Evolutionary conservation across 2,113 vertebrate species (phyloP).

Genomic region (Crotalus horridus): DNA sequence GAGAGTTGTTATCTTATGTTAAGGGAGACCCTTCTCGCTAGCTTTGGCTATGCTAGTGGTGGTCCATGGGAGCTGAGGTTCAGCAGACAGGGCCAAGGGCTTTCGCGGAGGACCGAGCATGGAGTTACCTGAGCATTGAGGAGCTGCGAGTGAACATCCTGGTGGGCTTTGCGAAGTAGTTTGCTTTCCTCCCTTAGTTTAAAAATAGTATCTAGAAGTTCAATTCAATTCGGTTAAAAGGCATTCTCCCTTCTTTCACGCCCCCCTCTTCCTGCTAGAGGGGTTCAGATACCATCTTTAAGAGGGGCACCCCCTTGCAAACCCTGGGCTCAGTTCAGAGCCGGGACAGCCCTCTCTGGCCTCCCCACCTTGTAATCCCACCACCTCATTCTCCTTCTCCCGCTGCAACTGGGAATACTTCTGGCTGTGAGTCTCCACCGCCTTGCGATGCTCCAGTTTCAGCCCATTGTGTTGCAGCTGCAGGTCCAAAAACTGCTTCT

Average conservation of each 20-base stretch:
- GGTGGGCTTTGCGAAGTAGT: conserved; percentile 66
- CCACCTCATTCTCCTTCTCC: conserved; percentile 59
- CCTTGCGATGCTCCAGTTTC: conserved; percentile 62
- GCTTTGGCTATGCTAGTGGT: neutral
- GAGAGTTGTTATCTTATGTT: neutral
- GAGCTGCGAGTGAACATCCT: conserved; percentile 67
- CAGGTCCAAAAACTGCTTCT: conserved; percentile 67
- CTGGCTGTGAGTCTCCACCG: conserved; percentile 59
- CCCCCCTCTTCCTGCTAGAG: neutral
- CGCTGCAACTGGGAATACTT: conserved; percentile 58
- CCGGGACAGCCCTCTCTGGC: accelerated
- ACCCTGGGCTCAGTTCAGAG: neutral
- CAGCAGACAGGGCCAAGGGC: neutral
- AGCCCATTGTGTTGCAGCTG: conserved; percentile 69
- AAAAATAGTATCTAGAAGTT: conserved; percentile 57
- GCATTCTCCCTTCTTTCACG: neutral
- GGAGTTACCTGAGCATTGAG: conserved; percentile 62
- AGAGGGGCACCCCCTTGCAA: neutral
- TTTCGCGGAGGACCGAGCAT: accelerated
- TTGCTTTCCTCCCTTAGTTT: conserved; percentile 71
- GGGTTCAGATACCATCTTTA: neutral
- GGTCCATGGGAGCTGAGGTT: neutral
- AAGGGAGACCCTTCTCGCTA: neutral
- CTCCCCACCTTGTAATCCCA: conserved; percentile 63
- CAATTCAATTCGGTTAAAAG: neutral